Evolutionary conservation across 2,113 vertebrate genomes (phyloP), one percentile per base, ranked within the genome.

Genomic region (Thymallus thymallus): DNA sequence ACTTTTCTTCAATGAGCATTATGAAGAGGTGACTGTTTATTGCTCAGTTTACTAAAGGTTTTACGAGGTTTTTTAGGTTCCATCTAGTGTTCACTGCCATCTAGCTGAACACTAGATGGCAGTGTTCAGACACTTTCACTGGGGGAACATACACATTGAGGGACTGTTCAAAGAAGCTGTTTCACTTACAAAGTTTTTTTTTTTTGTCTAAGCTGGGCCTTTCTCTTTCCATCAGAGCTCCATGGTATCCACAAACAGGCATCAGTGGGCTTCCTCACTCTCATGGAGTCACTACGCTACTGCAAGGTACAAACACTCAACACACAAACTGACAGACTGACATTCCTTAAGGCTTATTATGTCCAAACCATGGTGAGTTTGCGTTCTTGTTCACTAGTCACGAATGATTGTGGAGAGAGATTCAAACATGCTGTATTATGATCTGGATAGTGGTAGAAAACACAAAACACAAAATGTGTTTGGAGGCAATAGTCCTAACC

Each of bases 261-360:
- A 82, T 90, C 93, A 69, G 94, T 98, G 76, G 98, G 97, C 70
- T 99, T 99, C 87, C 94, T 99, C 80, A 99, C 98, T 0, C 89
- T 99, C 74, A 98, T 99, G 96, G 97, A 99, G 87, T 98, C 97
- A 20, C 93, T 99, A 71, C 94, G 96, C 77, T 99, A 98, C 69
- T 99, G 98, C 90, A 99, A 99, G 96, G 97, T 99, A 94, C 29
- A 73, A 41, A 80, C 61, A 63, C 58, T n/a, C n/a, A n/a, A 41
- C 24, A 41, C 20, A 41, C n/a, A n/a, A n/a, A n/a, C n/a, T n/a
- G n/a, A n/a, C 2, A n/a, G 30, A 60, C 18, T 41, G 35, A 45
- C 16, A 48, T 51, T 18, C 18, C 20, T 20, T 55, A 5, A 72
- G 56, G 6, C 56, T 60, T 20, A 18, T 68, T 41, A 22, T 68